Base-by-base conservation (phyloP, 1,140 invertebrate genomes). In the Diorhabda sublineata region DNA sequence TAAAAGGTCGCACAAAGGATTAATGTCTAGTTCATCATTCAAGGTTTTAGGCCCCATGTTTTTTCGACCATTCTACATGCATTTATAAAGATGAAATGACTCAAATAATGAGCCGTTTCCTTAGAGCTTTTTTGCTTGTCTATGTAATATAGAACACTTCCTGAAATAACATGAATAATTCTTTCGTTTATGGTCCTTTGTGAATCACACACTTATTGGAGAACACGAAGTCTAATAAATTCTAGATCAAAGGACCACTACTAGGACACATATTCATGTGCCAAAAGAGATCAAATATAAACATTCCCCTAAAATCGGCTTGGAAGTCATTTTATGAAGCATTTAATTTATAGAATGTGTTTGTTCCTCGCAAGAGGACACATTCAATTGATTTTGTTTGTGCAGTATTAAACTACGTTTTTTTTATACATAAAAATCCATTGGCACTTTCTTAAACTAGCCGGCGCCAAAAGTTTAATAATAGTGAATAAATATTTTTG, bases 341-440 rank as follows among this genome's bases (percentile, higher is more conserved):
- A n/a, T 52, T 52, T 52, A 52, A 52, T 52, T 52, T 52, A 52
- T 52, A 52, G 47, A 52, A 52, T 52, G 47, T 52, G 47, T 52
- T 52, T 52, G 6, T 52, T 8, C 6, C n/a, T 52, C 47, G n/a
- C 47, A 52, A 26, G 26, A 26, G 47, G 6, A 8, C 3, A 52
- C 47, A 52, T 5, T 9, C 45, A 52, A n/a, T 52, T 2, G 47
- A 26, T 26, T 26, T 26, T 26, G 26, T 26, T 26, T 26, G 26
- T 26, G 26, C 26, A 26, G 26, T 26, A 26, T 26, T 26, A 26
- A 26, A 26, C 26, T 26, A 26, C 26, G 26, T 26, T 26, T 26
- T 26, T 26, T 26, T 26, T 26, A 2, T 26, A 26, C 26, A 26
- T 26, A 26, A 26, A 26, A 26, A 26, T 26, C 26, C 26, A 26